Base-by-base conservation (phyloP, 2,797 vertebrate genomes). In the Tapera naevia region DNA sequence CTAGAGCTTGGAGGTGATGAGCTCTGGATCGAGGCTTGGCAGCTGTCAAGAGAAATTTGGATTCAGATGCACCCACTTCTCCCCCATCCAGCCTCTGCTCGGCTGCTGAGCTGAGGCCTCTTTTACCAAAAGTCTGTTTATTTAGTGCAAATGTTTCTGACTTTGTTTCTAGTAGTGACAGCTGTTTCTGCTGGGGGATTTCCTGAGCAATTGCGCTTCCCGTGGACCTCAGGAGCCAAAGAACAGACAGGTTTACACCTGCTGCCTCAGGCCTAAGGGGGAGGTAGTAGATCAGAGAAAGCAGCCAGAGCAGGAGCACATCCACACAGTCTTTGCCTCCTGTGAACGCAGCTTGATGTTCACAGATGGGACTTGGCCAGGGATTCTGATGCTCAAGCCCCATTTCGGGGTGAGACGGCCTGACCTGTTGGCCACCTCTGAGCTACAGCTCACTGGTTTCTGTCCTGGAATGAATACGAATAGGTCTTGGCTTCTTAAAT, bases 161-260 rank as follows among this genome's bases (percentile, higher is more conserved):
- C 28, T 88, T 93, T 83, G 82, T 39, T 89, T 94, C 41, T 35
- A 50, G 17, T 46, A 76, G 71, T 51, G 57, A 11, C 23, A 80
- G 54, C 43, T 73, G 80, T 51, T 93, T 79, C 70, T 73, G 37
- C 4, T 30, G n/a, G 50, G 50, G 46, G 37, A 65, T 85, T 80
- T 87, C 75, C 13, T 32, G 60, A 57, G 51, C 0, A 0, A 46
- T 62, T 41, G 46, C 0, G 0, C 46, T 76, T 54, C 72, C 74
- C 2, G 0, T 16, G 56, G 69, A 54, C 69, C 43, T 17, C 11
- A 33, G 41, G 69, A 83, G 10, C 4, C 19, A 11, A 11, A 0
- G 11, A 64, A n/a, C 16, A 61, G 53, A 43, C n/a, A 22, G 3
- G 1, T 11, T 35, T 6, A 15, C 66, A 54, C 24, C 11, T 2